These are phyloP conservation scores for Drosophila rhopaloa DNA, from an alignment of 1,140 invertebrate genomes.

Conservation along the genomic window DNA sequence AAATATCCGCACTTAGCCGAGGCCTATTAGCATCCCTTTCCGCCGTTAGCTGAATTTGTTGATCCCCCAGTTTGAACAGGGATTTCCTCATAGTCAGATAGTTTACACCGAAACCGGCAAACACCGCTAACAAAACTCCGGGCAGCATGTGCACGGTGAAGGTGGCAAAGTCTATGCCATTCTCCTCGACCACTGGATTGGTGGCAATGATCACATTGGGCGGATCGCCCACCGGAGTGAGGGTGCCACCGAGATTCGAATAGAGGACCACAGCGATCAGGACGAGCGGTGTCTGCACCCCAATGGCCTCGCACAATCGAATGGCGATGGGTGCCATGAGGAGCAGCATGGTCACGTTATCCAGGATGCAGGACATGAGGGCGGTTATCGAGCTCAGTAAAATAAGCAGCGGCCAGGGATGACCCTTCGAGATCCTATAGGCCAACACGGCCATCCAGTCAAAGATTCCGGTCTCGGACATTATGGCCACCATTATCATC, in stretches of 20 bases:
- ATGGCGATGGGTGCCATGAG: conserved; percentile 94
- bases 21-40: conserved; percentile 91
- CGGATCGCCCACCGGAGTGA: conserved; percentile 94
- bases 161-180: conserved; percentile 89
- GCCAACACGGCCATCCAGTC: conserved; percentile 89
- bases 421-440: conserved; percentile 89
- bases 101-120: conserved; percentile 88
- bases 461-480: conserved; percentile 94
- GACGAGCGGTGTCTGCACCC: conserved; percentile 91
- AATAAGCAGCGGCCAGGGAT: conserved; percentile 92
- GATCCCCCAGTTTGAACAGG: conserved; percentile 86
- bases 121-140: conserved; percentile 88
- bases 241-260: conserved; percentile 93
- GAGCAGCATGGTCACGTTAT: conserved; percentile 94
- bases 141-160: conserved; percentile 92
- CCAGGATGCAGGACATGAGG: conserved; percentile 91
- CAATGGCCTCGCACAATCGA: conserved; percentile 93
- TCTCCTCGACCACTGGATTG: conserved; percentile 87
- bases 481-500: conserved; percentile 94
- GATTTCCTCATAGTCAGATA: conserved; percentile 89
- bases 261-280: conserved; percentile 91
- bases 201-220: conserved; percentile 94
- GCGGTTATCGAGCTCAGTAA: conserved; percentile 91
- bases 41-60: conserved; percentile 90
- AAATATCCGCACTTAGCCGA: conserved; percentile 89